Base-by-base conservation (phyloP, 1,140 invertebrate genomes). In the Trachymyrmex cornetzi region DNA sequence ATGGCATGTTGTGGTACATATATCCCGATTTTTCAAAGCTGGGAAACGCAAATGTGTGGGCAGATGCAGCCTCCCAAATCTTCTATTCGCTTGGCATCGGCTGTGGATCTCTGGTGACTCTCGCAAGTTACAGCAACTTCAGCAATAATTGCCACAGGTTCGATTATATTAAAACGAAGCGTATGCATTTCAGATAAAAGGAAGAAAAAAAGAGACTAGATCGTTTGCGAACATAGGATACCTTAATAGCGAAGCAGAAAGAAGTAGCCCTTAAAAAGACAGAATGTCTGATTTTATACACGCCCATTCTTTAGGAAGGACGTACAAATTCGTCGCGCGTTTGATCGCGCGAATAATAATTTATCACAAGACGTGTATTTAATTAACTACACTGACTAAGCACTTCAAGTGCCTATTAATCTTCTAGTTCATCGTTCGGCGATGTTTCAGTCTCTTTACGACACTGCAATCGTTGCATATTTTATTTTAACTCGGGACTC, bases 1-100 rank as follows among this genome's bases (percentile, higher is more conserved):
- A 97, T 16, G 98, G 98, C 1, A 96, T 98, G 44, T 66, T 96
- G 12, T 98, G 97, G 94, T 99, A 98, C 93, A 95, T 99, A 96
- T 95, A 0, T 27, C 98, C 98, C 0, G 94, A 97, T 50, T 99
- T 97, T 97, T 94, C 96, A 0, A 96, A 94, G 14, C 93, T 98
- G n/a, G 61, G 94, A 0, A 89, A 95, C 16, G 95, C 96, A 0
- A 94, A 94, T 38, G 96, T 97, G 3, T 97, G 96, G 96, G 96
- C 96, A 9, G 96, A 96, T 77, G 96, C 96, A 14, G 96, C 96
- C 3, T 97, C 96, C 3, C 96, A 98, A 95, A 97, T 97, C 24
- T 98, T 98, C 94, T 97, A 97, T 95, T 96, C 97, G 85, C 96
- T 98, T 93, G 96, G 97, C 5, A 96, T 97, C 87, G 96, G 96